Percentiles rank a stretch among this genome's conserved stretches.
Evolutionary conservation across 2,888 invertebrate genomes (phyloP).

Genomic region (Entomobrya proxima): DNA sequence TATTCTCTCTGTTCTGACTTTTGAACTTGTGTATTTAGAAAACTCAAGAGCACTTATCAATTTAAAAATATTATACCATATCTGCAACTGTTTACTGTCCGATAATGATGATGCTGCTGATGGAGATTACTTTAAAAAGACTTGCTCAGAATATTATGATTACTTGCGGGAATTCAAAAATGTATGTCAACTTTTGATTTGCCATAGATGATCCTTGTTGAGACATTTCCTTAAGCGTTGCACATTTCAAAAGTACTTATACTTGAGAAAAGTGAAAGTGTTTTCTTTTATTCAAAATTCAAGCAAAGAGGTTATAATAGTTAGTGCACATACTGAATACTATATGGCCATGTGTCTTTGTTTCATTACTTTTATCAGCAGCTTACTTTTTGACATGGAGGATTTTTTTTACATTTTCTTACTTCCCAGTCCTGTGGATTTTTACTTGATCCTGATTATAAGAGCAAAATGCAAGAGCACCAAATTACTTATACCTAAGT

Average conservation of each 20-base stretch:
- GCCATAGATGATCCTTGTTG: conserved; percentile 37
- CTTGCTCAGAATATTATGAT: conserved; percentile 50
- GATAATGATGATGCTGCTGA: not conserved
- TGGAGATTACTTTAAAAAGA: conserved; percentile 27
- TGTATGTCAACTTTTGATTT: conserved; percentile 55
- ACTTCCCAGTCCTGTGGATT: conserved; percentile 38
- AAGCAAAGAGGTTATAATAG: conserved; percentile 21
- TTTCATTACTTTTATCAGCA: conserved; percentile 32
- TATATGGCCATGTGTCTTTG: conserved; percentile 40
- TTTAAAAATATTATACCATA: no score
- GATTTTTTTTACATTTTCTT: conserved; percentile 27
- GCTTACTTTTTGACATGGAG: not conserved
- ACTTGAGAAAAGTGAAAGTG: conserved; percentile 64
- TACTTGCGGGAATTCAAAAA: conserved; percentile 55
- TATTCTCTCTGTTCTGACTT: no score
- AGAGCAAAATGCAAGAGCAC: not conserved
- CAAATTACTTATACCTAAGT: not conserved
- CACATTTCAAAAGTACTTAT: not conserved
- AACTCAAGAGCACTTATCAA: no score
- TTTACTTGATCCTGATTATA: not conserved
- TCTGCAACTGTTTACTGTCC: no score
- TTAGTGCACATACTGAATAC: conserved; percentile 19
- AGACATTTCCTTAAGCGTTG: not conserved
- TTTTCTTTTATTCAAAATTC: conserved; percentile 45
- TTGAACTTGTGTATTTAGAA: no score